phyloP scores from a whole-genome alignment of 92 coral and sea anemone genomes.

The Zoanthus sociatus region DNA sequence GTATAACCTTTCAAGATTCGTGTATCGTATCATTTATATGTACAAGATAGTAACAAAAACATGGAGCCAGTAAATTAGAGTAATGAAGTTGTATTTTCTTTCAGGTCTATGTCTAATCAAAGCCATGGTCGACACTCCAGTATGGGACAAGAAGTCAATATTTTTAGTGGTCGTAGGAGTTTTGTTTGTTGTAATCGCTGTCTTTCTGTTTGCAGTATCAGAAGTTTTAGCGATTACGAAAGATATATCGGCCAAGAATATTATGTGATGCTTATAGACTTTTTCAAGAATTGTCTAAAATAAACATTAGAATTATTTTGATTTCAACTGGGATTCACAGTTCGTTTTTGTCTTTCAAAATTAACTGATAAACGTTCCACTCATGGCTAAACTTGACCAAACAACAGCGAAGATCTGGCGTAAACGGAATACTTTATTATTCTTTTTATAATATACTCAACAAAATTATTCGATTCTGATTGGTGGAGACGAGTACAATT shows the following conservation, averaged over 20 bases:
- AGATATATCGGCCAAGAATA: slow-evolving; percentile 64
- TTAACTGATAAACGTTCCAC: no score
- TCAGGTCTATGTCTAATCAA: slow-evolving; percentile 83
- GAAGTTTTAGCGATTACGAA: slow-evolving; percentile 85
- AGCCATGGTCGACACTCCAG: slow-evolving; percentile 63
- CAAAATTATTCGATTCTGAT: no score
- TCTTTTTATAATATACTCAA: no score
- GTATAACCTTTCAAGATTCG: background rate
- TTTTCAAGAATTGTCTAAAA: background rate
- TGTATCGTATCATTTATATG: background rate
- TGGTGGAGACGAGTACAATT: no score
- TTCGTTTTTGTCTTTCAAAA: no score
- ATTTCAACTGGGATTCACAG: no score
- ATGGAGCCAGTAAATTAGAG: background rate
- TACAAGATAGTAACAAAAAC: background rate
- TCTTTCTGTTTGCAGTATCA: slow-evolving; percentile 87
- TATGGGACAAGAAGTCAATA: slow-evolving; percentile 53
- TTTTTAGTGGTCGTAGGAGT: slow-evolving; percentile 68
- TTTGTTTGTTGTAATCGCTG: slow-evolving; percentile 79
- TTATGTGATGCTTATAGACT: background rate
- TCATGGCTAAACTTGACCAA: no score
- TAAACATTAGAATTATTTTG: no score
- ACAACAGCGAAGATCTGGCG: no score
- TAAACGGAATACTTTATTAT: no score
- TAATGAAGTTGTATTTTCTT: background rate